A percentile compares a stretch with the other conserved stretches of the same genome.
Conservation (phyloP, 2,797 vertebrate genomes). For the Limnodromus scolopaceus region DNA sequence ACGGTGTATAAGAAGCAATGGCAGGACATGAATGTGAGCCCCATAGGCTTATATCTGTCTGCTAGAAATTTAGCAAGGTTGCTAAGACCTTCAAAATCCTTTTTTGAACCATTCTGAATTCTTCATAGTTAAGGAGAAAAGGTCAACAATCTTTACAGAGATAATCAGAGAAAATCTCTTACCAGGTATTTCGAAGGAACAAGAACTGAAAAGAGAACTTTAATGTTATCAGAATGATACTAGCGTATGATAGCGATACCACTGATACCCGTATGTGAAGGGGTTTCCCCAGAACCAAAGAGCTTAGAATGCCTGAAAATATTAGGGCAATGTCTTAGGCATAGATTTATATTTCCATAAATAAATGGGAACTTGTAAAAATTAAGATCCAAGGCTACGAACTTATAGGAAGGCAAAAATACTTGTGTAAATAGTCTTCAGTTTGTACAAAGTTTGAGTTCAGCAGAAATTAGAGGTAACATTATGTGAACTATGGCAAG, state of each 20-base stretch:
- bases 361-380: background rate
- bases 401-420: background rate
- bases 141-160: background rate
- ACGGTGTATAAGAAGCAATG: background rate
- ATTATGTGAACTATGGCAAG: background rate
- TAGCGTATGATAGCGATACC: background rate
- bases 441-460: background rate
- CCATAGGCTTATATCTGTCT: background rate
- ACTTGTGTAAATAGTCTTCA: background rate
- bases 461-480: background rate
- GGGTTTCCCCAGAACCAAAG: background rate
- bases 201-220: background rate
- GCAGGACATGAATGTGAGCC: background rate
- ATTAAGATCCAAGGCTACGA: background rate
- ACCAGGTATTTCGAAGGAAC: background rate
- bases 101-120: background rate
- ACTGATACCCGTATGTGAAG: too few species aligned
- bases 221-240: background rate
- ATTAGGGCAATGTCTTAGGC: background rate
- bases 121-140: background rate
- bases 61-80: background rate
- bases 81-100: background rate
- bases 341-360: background rate
- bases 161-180: background rate
- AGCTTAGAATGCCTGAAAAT: background rate